Evolutionary conservation across 2,888 invertebrate species (phyloP), one percentile per base, ranked within the genome.

Genomic region (Endotricha flammealis): DNA sequence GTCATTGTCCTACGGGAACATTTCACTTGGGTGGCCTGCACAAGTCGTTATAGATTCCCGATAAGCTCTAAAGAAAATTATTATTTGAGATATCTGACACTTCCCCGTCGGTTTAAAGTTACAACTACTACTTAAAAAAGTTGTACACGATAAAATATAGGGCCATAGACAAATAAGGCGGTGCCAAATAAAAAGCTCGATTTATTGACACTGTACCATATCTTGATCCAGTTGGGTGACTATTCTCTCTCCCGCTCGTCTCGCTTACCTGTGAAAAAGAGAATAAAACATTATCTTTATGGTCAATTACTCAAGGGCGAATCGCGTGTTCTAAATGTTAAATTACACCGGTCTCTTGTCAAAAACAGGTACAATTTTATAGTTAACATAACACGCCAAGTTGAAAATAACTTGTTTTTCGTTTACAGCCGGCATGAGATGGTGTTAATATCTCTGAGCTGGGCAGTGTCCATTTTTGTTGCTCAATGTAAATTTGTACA

Each of bases 191-290:
- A 64, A 57, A 60, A 57, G 39, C 44, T 41, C 35, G 57, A 61
- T 66, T 69, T 65, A 70, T 65, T 44, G 62, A 54, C 56, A 53
- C 56, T 36, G 42, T 53, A 56, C 49, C 57, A 58, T 42, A 44
- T 41, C 39, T 33, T 23, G 22, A 30, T 25, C 29, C 24, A 37
- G 38, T 36, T 36, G 35, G 48, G 52, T 53, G 45, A 48, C 48
- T 60, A 50, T 50, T 56, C 63, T 67, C 65, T 64, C 65, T 64
- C 63, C 60, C n/a, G 12, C 44, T 53, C 48, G 42, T 53, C 47
- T 51, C 40, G 45, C 75, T 73, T 78, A 78, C 77, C 77, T 78
- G 75, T 45, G 56, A 64, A 62, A 44, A 60, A 61, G 42, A 60
- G 54, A 60, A 57, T 55, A 57, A 48, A 54, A 43, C 44, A 36